Evolutionary conservation across 2,797 vertebrate genomes (phyloP).

Genomic region (Eleutherodactylus coqui): DNA sequence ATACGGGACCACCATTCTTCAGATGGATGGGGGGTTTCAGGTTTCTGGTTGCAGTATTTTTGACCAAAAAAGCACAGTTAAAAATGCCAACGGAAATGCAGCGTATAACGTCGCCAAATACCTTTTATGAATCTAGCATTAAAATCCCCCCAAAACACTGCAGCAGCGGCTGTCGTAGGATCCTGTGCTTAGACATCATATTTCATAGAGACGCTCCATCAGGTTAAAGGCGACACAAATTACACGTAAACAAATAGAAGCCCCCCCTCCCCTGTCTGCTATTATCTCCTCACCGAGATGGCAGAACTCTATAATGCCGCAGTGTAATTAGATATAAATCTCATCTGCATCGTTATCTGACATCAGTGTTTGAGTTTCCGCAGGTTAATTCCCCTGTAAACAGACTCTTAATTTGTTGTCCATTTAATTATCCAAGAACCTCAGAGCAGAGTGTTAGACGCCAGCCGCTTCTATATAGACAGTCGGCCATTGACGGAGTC

Average conservation of each 20-base stretch:
- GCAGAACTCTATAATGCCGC: constrained; percentile 9
- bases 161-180: too few relatives aligned
- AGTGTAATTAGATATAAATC: constrained; percentile 12
- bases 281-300: not conserved
- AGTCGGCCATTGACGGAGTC: not conserved
- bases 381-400: constrained; percentile 3
- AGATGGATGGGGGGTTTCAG: too few relatives aligned
- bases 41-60: too few relatives aligned
- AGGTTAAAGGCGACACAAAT: not conserved
- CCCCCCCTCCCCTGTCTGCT: not conserved
- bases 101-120: too few relatives aligned
- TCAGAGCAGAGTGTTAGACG: not conserved
- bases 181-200: not conserved
- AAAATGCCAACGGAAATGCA: too few relatives aligned
- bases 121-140: too few relatives aligned
- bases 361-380: constrained; percentile 4
- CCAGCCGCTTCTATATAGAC: not conserved
- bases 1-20: too few relatives aligned
- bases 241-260: not conserved
- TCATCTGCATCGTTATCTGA: not conserved
- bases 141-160: too few relatives aligned
- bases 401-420: constrained; percentile 13
- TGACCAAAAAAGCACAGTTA: too few relatives aligned
- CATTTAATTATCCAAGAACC: constrained; percentile 1
- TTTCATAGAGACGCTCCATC: not conserved